Conservation (phyloP, 2,888 invertebrate species). For the Merodon equestris region DNA sequence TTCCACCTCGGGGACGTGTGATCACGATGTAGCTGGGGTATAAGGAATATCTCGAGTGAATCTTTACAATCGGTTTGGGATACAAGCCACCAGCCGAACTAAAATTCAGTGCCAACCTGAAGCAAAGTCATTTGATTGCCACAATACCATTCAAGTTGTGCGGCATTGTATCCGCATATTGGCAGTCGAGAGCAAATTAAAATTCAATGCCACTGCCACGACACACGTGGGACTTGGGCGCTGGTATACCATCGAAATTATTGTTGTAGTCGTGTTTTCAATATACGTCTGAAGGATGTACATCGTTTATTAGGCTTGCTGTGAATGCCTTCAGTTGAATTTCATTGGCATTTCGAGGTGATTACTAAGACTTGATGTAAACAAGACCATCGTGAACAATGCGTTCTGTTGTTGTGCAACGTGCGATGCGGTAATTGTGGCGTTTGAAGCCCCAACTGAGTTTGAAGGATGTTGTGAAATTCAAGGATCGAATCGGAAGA, state of each 20-base stretch:
- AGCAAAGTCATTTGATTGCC: slow-evolving; percentile 2
- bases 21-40: no score
- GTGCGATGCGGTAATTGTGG: no score
- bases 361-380: slow-evolving; percentile 1
- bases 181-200: slow-evolving; percentile 17
- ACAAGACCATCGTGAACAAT: no score
- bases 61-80: slow-evolving; percentile 9
- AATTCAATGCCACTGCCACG: slow-evolving; percentile 22
- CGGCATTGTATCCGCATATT: slow-evolving; percentile 14
- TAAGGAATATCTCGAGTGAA: neutral
- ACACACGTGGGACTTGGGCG: neutral
- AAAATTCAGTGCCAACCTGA: slow-evolving; percentile 26
- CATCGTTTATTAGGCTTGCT: slow-evolving; percentile 26
- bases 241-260: no score
- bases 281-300: no score
- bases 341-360: slow-evolving; percentile 15
- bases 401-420: no score
- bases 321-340: slow-evolving; percentile 17
- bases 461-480: slow-evolving; percentile 14
- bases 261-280: no score
- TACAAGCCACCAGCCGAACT: slow-evolving; percentile 3
- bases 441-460: no score
- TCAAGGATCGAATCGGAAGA: neutral
- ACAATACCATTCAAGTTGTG: neutral
- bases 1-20: no score